phyloP scores from a whole-genome alignment of 2,797 vertebrate species.

The Acanthopagrus latus region DNA sequence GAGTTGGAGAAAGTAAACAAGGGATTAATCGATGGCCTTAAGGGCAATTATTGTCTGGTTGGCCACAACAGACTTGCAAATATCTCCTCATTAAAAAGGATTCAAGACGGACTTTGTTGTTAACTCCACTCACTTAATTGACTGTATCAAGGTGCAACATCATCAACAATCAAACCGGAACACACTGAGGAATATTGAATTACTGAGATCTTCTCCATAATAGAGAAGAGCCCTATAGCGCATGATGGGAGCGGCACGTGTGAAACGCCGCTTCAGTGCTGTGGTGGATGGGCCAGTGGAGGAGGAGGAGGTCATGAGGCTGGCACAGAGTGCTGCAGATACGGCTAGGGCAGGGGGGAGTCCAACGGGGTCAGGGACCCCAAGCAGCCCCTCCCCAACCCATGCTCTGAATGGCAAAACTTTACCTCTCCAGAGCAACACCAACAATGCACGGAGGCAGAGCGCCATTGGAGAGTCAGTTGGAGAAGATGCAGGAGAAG shows the following conservation, averaged over 20 bases:
- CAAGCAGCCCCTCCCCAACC: conserved; percentile 70
- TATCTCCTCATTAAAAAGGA: conserved; percentile 31
- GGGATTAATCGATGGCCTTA: conserved; percentile 50
- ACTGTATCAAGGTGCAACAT: conserved; percentile 19
- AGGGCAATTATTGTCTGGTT: conserved; percentile 32
- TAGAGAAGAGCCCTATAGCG: conserved; percentile 9
- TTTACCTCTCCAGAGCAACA: conserved; percentile 73
- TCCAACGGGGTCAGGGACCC: conserved; percentile 68
- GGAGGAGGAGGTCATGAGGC: conserved; percentile 88
- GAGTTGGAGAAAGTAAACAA: conserved; percentile 30
- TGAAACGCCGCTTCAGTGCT: conserved; percentile 88
- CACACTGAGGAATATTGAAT: conserved; percentile 15
- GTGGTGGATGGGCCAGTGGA: conserved; percentile 87
- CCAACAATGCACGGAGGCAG: conserved; percentile 74
- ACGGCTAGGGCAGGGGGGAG: conserved; percentile 75
- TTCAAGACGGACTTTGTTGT: conserved; percentile 31
- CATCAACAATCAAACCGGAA: conserved; percentile 36
- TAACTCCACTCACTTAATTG: conserved; percentile 11
- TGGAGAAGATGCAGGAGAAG: conserved; percentile 71
- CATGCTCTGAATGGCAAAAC: conserved; percentile 81
- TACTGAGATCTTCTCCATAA: conserved; percentile 1
- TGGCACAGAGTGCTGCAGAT: conserved; percentile 84
- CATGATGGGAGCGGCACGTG: conserved; percentile 86
- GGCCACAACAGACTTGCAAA: conserved; percentile 34
- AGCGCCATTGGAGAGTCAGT: conserved; percentile 58